Evolutionary conservation across 2,797 vertebrate species (phyloP).

Genomic region (Passerculus sandwichensis): DNA sequence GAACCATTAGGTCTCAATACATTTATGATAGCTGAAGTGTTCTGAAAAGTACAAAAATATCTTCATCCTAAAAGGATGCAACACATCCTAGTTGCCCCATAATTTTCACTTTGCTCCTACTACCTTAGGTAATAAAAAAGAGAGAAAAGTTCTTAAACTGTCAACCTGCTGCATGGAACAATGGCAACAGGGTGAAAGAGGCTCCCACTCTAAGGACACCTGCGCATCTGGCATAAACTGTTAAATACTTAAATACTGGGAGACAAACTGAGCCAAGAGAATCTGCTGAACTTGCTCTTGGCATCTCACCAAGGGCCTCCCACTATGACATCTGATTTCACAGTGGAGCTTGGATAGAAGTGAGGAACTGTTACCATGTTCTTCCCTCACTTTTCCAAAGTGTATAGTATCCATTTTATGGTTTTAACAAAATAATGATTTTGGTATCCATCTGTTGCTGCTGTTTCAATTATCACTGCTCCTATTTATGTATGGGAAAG

Average conservation of each 20-base stretch:
- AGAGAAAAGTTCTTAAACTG: not conserved
- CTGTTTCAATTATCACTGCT: not conserved
- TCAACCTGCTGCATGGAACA: not conserved
- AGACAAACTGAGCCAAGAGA: not conserved
- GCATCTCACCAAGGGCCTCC: not conserved
- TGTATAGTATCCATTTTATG: not conserved
- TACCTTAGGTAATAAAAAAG: not conserved
- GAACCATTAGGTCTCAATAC: not conserved
- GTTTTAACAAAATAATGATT: not conserved
- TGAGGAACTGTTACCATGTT: not conserved
- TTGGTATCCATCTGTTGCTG: not conserved
- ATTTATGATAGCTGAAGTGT: not conserved
- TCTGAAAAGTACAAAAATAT: not conserved
- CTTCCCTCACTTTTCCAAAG: not conserved
- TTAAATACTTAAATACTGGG: not conserved
- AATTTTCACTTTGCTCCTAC: not conserved
- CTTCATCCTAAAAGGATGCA: not conserved
- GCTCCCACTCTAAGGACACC: not conserved
- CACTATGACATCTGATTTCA: accelerated
- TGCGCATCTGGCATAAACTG: not conserved
- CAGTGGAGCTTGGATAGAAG: not conserved
- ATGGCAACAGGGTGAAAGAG: not conserved
- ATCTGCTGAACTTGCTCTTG: not conserved
- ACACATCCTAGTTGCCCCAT: not conserved
- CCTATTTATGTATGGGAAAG: not conserved